Evolutionary conservation across 2,113 vertebrate species (phyloP), one percentile per base, ranked within the genome.

Genomic region (Semicossyphus pulcher): DNA sequence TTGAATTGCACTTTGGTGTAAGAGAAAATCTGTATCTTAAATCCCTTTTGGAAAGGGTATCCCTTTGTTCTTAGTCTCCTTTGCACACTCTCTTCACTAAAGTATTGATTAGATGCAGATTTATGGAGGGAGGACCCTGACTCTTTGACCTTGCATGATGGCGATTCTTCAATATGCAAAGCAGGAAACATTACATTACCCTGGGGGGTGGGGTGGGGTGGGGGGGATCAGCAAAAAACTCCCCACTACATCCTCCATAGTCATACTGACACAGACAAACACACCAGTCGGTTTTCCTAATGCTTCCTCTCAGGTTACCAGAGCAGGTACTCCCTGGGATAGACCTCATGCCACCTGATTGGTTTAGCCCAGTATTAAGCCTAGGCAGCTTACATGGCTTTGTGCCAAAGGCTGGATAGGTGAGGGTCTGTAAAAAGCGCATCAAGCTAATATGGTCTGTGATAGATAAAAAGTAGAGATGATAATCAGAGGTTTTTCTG

Each of bases 341-440:
- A 72, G 64, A 76, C 29, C 65, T 70, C 42, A 57, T 54, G 56
- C 72, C 84, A 79, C 72, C 80, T 78, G 88, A 89, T 87, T 90
- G 82, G 85, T 91, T 86, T 81, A 90, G 42, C 21, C 52, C 14
- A 4, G 62, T 16, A 20, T 53, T 90, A 86, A 90, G 78, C 82
- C 54, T n/a, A 81, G 68, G 70, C 74, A 85, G 90, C 3, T 88
- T 85, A 85, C 51, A 45, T 53, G 70, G 84, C 87, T 75, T 74
- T 86, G 60, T 78, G 80, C 81, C 81, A 79, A 71, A 25, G 58
- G 25, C 60, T 36, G 39, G 48, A 72, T 71, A 56, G 53, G 54
- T 70, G 59, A 76, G 78, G 76, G 83, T 58, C 62, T 79, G 71
- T 56, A 65, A 57, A 78, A 72, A 75, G 65, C 52, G n/a, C 10